phyloP scores from a whole-genome alignment of 2,797 vertebrate species.

The Avahi laniger region DNA sequence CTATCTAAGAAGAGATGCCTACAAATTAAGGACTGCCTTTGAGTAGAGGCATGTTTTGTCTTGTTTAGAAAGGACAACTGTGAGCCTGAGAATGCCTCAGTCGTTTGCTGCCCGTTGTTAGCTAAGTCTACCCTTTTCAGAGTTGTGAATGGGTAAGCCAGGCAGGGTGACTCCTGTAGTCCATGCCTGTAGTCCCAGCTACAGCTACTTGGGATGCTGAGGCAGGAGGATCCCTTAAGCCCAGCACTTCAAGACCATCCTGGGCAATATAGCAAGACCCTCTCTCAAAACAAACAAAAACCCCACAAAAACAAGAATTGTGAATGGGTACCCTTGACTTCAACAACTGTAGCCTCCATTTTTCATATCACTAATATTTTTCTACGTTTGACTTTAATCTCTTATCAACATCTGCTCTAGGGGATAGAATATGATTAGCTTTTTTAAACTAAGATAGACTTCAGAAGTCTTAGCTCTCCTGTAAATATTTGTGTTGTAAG shows the following conservation, averaged over 20 bases:
- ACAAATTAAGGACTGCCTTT: not conserved
- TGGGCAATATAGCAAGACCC: too few relatives aligned
- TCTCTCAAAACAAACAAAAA: too few relatives aligned
- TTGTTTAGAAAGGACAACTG: not conserved
- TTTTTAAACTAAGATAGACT: slow-evolving; percentile 13
- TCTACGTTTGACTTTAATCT: not conserved
- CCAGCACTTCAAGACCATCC: too few relatives aligned
- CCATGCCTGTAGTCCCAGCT: too few relatives aligned
- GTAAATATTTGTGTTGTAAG: not conserved
- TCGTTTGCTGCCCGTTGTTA: not conserved
- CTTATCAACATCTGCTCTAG: not conserved
- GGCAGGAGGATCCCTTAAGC: too few relatives aligned
- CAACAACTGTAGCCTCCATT: not conserved
- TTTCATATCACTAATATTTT: not conserved
- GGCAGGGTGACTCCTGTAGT: too few relatives aligned
- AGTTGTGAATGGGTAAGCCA: not conserved
- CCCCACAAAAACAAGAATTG: not conserved
- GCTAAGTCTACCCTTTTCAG: not conserved
- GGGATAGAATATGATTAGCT: not conserved
- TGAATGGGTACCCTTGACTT: not conserved
- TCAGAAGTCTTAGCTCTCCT: not conserved
- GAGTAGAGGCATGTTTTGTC: not conserved
- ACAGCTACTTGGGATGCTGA: too few relatives aligned
- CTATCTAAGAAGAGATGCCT: not conserved
- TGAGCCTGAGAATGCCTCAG: not conserved